phyloP scores from a whole-genome alignment of 2,888 invertebrate species.

The Spodoptera exigua region DNA sequence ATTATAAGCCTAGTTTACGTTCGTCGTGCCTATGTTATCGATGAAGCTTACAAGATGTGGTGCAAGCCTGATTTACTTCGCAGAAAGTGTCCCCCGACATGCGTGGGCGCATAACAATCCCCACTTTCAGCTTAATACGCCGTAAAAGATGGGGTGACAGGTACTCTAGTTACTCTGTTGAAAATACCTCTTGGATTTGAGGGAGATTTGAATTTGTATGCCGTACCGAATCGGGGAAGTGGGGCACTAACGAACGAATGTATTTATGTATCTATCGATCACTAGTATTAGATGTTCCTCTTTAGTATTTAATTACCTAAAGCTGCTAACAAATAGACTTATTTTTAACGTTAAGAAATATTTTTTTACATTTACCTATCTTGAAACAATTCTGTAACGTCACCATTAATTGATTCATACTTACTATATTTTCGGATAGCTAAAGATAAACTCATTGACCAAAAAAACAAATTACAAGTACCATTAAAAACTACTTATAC shows the following conservation, averaged over 20 bases:
- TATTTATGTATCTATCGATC: constrained; percentile 30
- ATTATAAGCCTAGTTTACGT: constrained; percentile 42
- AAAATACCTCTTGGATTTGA: constrained; percentile 17
- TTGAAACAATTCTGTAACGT: too few relatives aligned
- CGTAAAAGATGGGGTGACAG: constrained; percentile 63
- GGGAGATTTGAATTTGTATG: constrained; percentile 34
- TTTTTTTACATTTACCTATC: too few relatives aligned
- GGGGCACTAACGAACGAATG: constrained; percentile 27
- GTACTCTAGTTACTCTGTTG: constrained; percentile 42
- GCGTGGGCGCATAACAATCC: constrained; percentile 68
- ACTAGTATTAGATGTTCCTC: too few relatives aligned
- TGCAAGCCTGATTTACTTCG: constrained; percentile 76
- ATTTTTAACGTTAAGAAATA: too few relatives aligned
- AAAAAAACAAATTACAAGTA: too few relatives aligned
- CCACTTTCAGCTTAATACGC: constrained; percentile 57
- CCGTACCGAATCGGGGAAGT: constrained; percentile 36
- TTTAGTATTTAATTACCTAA: too few relatives aligned
- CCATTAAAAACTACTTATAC: too few relatives aligned
- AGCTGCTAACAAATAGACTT: too few relatives aligned
- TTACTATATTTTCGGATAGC: too few relatives aligned
- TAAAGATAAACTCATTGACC: too few relatives aligned
- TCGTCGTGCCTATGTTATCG: constrained; percentile 69
- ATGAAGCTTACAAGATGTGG: constrained; percentile 72
- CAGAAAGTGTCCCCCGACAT: constrained; percentile 66
- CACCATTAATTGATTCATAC: too few relatives aligned